These are phyloP conservation scores for Bombus terrestris DNA, from an alignment of 1,140 invertebrate species.

Conservation along the genomic window DNA sequence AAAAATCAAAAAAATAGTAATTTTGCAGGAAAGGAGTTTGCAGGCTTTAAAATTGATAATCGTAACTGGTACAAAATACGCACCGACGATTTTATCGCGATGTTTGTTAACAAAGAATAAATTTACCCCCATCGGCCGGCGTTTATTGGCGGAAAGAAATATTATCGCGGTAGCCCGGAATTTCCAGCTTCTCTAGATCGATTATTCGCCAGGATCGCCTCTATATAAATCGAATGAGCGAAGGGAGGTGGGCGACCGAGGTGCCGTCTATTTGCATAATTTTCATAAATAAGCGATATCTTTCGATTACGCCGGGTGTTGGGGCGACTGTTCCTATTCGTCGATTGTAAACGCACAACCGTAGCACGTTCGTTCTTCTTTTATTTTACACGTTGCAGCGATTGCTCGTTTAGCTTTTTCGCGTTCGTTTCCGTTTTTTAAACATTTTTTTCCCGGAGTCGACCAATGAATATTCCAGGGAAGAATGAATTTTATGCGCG, in stretches of 20 bases:
- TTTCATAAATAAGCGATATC: slow-evolving; percentile 45
- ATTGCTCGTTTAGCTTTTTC: not conserved
- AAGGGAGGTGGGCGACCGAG: not conserved
- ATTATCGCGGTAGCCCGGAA: not conserved
- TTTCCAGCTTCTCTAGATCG: not conserved
- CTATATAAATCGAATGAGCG: slow-evolving; percentile 13
- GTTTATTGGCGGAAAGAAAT: slow-evolving; percentile 39
- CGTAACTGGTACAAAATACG: not conserved
- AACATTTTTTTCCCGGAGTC: not conserved
- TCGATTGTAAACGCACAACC: not conserved
- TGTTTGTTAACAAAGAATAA: slow-evolving; percentile 25
- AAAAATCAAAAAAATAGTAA: no score
- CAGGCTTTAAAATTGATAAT: not conserved
- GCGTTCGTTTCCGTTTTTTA: not conserved
- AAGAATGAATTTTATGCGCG: slow-evolving; percentile 48
- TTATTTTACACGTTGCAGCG: not conserved
- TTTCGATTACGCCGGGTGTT: slow-evolving; percentile 17
- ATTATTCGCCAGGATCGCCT: not conserved
- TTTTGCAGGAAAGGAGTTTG: not conserved
- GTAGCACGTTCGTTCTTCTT: not conserved
- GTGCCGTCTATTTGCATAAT: slow-evolving; percentile 33
- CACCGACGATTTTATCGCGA: not conserved
- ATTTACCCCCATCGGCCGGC: not conserved
- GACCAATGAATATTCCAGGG: slow-evolving; percentile 34
- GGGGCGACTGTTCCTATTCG: not conserved